These are phyloP conservation scores for Chamaea fasciata DNA, from an alignment of 2,113 vertebrate species.

Conservation along the genomic window DNA sequence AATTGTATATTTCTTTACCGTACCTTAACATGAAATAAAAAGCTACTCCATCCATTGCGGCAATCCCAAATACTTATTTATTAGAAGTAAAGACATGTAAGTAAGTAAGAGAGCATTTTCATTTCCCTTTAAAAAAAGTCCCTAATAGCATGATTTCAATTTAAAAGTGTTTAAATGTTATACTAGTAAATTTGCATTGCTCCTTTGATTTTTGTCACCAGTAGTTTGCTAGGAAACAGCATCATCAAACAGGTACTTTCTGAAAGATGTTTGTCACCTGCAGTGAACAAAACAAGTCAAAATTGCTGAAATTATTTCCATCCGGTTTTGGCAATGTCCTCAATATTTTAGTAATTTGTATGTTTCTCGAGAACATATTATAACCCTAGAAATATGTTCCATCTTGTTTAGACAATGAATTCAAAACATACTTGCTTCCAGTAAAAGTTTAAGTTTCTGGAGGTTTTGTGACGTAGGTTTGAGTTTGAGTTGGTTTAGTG, in stretches of 20 bases:
- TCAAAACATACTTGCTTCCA: background rate
- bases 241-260: background rate
- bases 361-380: background rate
- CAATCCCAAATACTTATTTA: background rate
- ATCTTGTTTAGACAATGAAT: background rate
- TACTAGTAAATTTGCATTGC: background rate
- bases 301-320: background rate
- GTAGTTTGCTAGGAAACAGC: background rate
- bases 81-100: background rate
- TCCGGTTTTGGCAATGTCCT: background rate
- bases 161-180: background rate
- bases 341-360: background rate
- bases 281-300: background rate
- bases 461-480: background rate
- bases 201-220: background rate
- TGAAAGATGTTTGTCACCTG: background rate
- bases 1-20: background rate
- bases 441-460: background rate
- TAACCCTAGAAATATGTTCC: background rate
- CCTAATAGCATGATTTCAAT: background rate
- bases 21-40: background rate
- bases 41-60: background rate
- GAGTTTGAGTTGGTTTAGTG: background rate
- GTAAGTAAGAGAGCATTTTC: background rate
- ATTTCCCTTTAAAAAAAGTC: background rate